Conservation (phyloP, 2,888 invertebrate species). For the Thera britannica region DNA sequence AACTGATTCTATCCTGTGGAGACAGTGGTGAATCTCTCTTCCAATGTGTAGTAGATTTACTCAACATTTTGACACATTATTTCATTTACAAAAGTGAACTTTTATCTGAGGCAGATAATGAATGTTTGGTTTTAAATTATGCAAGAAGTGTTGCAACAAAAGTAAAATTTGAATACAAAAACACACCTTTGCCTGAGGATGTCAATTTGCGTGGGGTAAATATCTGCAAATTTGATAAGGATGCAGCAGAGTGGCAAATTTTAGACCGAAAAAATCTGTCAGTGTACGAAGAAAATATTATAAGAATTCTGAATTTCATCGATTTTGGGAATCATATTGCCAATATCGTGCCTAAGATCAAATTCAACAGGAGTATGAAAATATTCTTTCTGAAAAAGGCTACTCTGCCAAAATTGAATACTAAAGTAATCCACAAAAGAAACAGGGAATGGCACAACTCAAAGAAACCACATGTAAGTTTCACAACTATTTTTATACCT, state of each 20-base stretch:
- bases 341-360: slow-evolving; percentile 87
- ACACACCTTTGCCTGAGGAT: slow-evolving; percentile 91
- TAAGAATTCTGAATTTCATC: slow-evolving; percentile 91
- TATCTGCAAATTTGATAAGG: slow-evolving; percentile 88
- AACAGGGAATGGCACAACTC: slow-evolving; percentile 78
- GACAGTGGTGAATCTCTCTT: slow-evolving; percentile 92
- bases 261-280: slow-evolving; percentile 82
- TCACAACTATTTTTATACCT: not conserved
- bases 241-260: slow-evolving; percentile 89
- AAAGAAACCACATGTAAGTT: slow-evolving; percentile 71
- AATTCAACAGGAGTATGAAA: slow-evolving; percentile 84
- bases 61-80: slow-evolving; percentile 92
- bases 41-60: slow-evolving; percentile 90
- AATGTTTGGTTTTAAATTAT: slow-evolving; percentile 65
- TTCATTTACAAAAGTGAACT: slow-evolving; percentile 67
- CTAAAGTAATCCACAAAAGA: slow-evolving; percentile 73
- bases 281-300: slow-evolving; percentile 88
- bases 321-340: slow-evolving; percentile 91
- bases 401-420: slow-evolving; percentile 60
- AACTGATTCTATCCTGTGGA: slow-evolving; percentile 91
- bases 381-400: slow-evolving; percentile 75
- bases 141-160: slow-evolving; percentile 71
- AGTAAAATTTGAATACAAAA: slow-evolving; percentile 85
- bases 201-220: slow-evolving; percentile 89
- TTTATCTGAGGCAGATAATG: slow-evolving; percentile 45